Percentiles rank a stretch among this genome's conserved stretches.
These are phyloP conservation scores for Oscheius sp. DNA, from an alignment of 2,888 invertebrate genomes.

Conservation along the genomic window DNA sequence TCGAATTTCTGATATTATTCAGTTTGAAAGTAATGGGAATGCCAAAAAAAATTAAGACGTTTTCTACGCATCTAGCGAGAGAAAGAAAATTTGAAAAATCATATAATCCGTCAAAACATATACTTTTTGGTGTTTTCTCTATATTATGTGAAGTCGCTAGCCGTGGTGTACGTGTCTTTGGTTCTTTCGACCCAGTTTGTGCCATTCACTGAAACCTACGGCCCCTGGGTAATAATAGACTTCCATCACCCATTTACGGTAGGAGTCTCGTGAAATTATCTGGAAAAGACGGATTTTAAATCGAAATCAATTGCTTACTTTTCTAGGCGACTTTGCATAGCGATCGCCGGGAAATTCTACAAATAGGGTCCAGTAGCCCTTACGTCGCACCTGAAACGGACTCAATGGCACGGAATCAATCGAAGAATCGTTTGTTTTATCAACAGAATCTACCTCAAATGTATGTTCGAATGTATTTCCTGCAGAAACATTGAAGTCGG, in stretches of 20 bases:
- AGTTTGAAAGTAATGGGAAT: conserved; percentile 22
- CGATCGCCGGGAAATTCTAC: conserved; percentile 72
- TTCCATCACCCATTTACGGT: conserved; percentile 72
- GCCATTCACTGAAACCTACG: conserved; percentile 65
- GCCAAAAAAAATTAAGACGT: conserved; percentile 4
- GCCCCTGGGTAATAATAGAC: conserved; percentile 67
- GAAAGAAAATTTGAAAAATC: conserved; percentile 25
- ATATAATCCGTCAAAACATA: conserved; percentile 20
- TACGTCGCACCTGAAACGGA: conserved; percentile 65
- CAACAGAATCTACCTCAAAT: conserved; percentile 60
- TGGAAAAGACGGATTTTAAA: conserved; percentile 21
- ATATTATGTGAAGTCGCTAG: conserved; percentile 2
- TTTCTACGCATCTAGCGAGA: conserved; percentile 10
- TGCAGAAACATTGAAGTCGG: conserved; percentile 70
- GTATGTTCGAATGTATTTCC: conserved; percentile 72
- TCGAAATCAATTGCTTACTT: conserved; percentile 39
- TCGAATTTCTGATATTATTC: conserved; percentile 19
- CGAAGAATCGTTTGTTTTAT: neutral
- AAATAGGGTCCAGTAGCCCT: conserved; percentile 72
- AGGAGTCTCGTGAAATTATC: conserved; percentile 72
- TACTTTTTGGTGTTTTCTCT: too few species aligned
- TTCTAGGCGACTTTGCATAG: conserved; percentile 69
- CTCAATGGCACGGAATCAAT: neutral
- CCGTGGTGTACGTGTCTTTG: conserved; percentile 23
- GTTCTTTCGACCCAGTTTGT: conserved; percentile 50